Evolutionary conservation across 2,888 invertebrate genomes (phyloP), one percentile per base, ranked within the genome.

Genomic region (Julus scandinavius): DNA sequence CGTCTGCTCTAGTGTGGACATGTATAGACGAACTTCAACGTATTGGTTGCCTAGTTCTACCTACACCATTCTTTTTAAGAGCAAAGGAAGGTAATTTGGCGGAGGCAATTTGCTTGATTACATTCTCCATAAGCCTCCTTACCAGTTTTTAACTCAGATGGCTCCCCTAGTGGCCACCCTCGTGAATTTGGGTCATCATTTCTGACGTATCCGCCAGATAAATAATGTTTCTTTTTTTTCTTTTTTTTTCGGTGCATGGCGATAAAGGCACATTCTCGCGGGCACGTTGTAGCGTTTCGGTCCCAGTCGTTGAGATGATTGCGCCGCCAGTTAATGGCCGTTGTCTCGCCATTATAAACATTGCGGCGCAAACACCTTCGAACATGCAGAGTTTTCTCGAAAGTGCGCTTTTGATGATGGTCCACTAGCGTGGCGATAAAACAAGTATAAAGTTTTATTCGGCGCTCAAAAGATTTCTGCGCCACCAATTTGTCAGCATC

Each of bases 401-500:
- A n/a, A 58, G 15, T 15, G 58, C 58, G n/a, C n/a, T 58, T 6
- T 54, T 15, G 54, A 54, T 72, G 72, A 72, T 20, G 29, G 72
- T 72, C 72, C 72, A 29, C 72, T 72, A 29, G 4, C 6, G 29
- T 29, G 72, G 72, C 72, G 72, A 72, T 72, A 72, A 72, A 72
- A 72, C n/a, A 15, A 17, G 72, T 72, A 29, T 72, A 72, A 72
- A 72, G 72, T 72, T 72, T 72, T 72, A 72, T 72, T 72, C 72
- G 72, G 72, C 72, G 72, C 72, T 72, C 29, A 29, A 29, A 72
- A 72, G 72, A 72, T 72, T 72, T 72, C 72, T 72, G 72, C 72
- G 72, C 72, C 72, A 9, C 72, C 72, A 72, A 72, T 72, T 72
- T 72, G 72, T 72, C 72, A 72, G 72, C 72, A 72, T 72, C 72